These are phyloP conservation scores for Megathymus violae DNA, from an alignment of 1,140 invertebrate genomes.

Conservation along the genomic window DNA sequence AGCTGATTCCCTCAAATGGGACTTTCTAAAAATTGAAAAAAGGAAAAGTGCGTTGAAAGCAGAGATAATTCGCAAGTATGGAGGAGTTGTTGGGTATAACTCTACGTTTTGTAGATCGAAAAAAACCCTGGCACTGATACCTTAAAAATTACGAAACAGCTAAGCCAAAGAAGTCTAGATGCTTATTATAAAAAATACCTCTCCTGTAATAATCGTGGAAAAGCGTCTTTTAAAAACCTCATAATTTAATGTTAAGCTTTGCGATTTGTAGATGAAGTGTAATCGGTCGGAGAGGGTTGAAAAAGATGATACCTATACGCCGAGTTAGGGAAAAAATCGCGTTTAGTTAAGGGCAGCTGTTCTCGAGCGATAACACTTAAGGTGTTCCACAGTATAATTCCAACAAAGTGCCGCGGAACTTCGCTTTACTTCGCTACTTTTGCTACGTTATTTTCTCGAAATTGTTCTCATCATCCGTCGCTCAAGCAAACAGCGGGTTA, in stretches of 20 bases:
- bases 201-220: conserved; percentile 61
- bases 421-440: neutral
- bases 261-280: conserved; percentile 71
- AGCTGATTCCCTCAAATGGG: conserved; percentile 60
- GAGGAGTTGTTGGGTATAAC: conserved; percentile 48
- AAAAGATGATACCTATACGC: conserved; percentile 76
- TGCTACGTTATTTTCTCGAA: conserved; percentile 12
- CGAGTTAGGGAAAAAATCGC: conserved; percentile 57
- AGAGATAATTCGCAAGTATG: conserved; percentile 60
- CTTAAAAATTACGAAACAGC: conserved; percentile 76
- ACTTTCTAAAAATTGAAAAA: conserved; percentile 58
- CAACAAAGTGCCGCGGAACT: conserved; percentile 43
- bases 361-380: conserved; percentile 71
- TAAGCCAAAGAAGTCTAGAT: conserved; percentile 64
- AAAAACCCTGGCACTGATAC: too few relatives aligned
- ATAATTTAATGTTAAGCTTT: conserved; percentile 80
- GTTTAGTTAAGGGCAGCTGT: conserved; percentile 73
- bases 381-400: conserved; percentile 58
- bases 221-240: conserved; percentile 70
- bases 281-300: conserved; percentile 67
- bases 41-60: conserved; percentile 45
- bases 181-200: conserved; percentile 63
- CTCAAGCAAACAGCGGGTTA: conserved; percentile 14
- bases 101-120: conserved; percentile 69
- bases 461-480: conserved; percentile 3